Percentiles rank a stretch among this genome's conserved stretches.
These are phyloP conservation scores for Tretioscincus oriximinensis DNA, from an alignment of 2,113 vertebrate genomes.

Conservation along the genomic window DNA sequence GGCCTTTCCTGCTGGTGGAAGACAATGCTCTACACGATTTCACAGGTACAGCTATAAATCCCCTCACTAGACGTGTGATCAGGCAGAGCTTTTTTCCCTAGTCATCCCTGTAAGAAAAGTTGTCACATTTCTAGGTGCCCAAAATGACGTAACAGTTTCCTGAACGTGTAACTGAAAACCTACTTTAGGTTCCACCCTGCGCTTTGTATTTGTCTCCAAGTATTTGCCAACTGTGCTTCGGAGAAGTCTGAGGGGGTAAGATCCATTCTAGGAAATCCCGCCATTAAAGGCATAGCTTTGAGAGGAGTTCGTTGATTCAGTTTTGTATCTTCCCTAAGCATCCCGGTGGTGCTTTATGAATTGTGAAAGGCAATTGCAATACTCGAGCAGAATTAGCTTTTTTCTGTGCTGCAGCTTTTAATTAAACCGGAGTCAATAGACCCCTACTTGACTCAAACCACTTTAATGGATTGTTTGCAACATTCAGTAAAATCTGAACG, in stretches of 20 bases:
- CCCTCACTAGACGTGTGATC: background rate
- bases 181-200: no score
- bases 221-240: no score
- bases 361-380: background rate
- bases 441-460: background rate
- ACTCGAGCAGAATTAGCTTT: background rate
- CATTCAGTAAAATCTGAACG: background rate
- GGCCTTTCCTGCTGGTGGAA: conserved; percentile 89
- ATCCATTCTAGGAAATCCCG: no score
- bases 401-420: background rate
- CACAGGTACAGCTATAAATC: conserved; percentile 70
- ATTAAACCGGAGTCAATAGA: background rate
- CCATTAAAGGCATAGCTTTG: background rate
- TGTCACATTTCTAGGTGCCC: no score
- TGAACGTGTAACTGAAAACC: no score
- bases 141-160: no score
- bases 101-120: no score
- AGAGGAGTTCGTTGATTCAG: background rate
- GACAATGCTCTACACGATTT: conserved; percentile 90
- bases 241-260: no score
- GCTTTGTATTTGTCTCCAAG: no score
- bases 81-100: no score
- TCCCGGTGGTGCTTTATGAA: background rate
- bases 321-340: background rate
- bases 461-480: background rate